These are phyloP conservation scores for Lasiurus cinereus DNA, from an alignment of 2,113 vertebrate genomes.

Conservation along the genomic window DNA sequence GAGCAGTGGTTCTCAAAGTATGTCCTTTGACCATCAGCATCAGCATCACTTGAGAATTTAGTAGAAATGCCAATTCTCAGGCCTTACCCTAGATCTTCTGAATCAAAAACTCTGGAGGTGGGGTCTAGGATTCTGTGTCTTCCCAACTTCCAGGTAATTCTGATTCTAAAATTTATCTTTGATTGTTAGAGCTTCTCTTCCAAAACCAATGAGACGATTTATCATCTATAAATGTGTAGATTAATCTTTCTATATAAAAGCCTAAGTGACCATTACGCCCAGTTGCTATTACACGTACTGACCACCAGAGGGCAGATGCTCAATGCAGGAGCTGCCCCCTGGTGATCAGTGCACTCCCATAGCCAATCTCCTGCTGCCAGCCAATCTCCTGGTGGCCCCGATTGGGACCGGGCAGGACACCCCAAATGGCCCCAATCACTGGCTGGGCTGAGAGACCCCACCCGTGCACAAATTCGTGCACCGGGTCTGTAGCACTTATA, in stretches of 20 bases:
- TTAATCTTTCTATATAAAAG: background rate
- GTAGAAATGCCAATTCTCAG: background rate
- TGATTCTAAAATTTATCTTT: background rate
- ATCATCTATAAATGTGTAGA: background rate
- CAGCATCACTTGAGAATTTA: background rate
- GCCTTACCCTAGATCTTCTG: background rate
- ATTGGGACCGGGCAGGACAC: no score
- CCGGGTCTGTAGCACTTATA: background rate
- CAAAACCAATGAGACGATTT: slow-evolving; percentile 4
- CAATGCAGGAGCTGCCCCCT: no score
- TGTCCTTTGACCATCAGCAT: background rate
- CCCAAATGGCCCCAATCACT: no score
- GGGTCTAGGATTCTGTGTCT: background rate
- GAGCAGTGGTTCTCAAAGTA: background rate
- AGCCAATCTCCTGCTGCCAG: no score
- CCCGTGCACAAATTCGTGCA: no score
- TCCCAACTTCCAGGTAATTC: background rate
- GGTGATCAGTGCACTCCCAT: no score
- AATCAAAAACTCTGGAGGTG: background rate
- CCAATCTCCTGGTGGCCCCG: no score
- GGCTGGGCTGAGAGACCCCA: no score
- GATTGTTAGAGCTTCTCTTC: background rate
- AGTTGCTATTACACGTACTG: no score
- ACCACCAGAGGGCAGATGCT: no score
- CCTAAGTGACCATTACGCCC: no score